Percentiles rank a stretch among this genome's conserved stretches.
These are phyloP conservation scores for Diplodus sargus DNA, from an alignment of 2,797 vertebrate genomes.

Conservation along the genomic window DNA sequence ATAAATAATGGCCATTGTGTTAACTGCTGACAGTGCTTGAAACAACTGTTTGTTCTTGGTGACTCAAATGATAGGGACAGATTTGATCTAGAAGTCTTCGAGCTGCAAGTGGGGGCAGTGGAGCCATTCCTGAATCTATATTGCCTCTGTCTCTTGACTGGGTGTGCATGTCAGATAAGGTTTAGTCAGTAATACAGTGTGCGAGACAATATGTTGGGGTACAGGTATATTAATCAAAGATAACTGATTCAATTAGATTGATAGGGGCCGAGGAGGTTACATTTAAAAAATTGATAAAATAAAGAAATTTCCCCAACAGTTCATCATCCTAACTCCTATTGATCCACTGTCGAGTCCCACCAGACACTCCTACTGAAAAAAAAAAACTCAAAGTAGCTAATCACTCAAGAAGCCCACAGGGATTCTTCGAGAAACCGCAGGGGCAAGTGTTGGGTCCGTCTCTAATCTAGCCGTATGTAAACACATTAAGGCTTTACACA, in stretches of 20 bases:
- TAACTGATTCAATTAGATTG: conserved; percentile 67
- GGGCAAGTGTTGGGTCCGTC: conserved; percentile 73
- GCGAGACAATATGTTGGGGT: conserved; percentile 46
- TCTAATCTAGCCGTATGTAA: conserved; percentile 80
- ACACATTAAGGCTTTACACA: conserved; percentile 79
- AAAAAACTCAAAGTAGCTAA: conserved; percentile 81
- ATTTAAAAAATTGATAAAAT: conserved; percentile 59
- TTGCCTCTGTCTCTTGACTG: conserved; percentile 40
- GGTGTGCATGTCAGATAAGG: conserved; percentile 41
- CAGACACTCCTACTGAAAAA: conserved; percentile 63
- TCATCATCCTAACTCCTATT: conserved; percentile 81
- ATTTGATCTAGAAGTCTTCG: conserved; percentile 64
- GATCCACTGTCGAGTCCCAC: conserved; percentile 76
- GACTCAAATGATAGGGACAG: conserved; percentile 69
- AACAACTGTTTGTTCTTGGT: conserved; percentile 75
- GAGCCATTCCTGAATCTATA: conserved; percentile 47
- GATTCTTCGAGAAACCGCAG: conserved; percentile 75
- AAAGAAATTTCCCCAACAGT: conserved; percentile 67
- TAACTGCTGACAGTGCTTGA: conserved; percentile 76
- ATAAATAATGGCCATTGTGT: conserved; percentile 71
- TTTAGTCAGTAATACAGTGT: conserved; percentile 52
- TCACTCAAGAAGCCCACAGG: conserved; percentile 79
- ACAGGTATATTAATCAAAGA: conserved; percentile 66
- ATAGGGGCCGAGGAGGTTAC: conserved; percentile 51
- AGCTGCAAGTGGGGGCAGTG: conserved; percentile 49